Percentiles rank a stretch among this genome's conserved stretches.
These are phyloP conservation scores for Andrena dorsata DNA, from an alignment of 2,888 invertebrate species.

Conservation along the genomic window DNA sequence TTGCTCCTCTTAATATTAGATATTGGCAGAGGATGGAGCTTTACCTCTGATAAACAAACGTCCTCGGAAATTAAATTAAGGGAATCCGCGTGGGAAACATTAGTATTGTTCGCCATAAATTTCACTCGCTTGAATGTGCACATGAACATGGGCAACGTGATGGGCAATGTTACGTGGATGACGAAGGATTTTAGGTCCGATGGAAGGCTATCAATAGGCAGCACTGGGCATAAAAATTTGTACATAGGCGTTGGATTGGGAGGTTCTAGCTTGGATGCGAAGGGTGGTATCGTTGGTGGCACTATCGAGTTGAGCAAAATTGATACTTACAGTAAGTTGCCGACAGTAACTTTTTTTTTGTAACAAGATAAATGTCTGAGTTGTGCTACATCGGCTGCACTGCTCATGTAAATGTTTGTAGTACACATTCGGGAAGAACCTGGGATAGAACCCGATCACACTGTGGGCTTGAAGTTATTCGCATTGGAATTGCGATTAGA, in stretches of 20 bases:
- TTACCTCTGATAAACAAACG: slow-evolving; percentile 87
- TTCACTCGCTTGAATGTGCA: slow-evolving; percentile 98
- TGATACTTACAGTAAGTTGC: slow-evolving; percentile 91
- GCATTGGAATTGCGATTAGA: slow-evolving; percentile 96
- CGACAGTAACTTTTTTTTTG: background rate
- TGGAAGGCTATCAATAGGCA: slow-evolving; percentile 96
- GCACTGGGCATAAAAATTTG: slow-evolving; percentile 97
- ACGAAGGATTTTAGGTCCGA: slow-evolving; percentile 96
- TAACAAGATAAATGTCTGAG: background rate
- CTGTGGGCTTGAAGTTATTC: slow-evolving; percentile 92
- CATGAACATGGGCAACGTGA: slow-evolving; percentile 99
- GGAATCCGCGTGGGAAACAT: slow-evolving; percentile 96
- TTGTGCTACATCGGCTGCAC: background rate
- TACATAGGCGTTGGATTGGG: slow-evolving; percentile 95
- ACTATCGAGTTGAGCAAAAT: slow-evolving; percentile 96
- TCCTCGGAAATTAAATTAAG: slow-evolving; percentile 88
- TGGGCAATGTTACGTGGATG: slow-evolving; percentile 99
- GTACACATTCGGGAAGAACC: slow-evolving; percentile 96
- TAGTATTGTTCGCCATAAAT: slow-evolving; percentile 98
- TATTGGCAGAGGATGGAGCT: slow-evolving; percentile 87
- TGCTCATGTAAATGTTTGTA: slow-evolving; percentile 79
- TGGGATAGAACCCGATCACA: slow-evolving; percentile 95
- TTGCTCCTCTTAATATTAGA: slow-evolving; percentile 77
- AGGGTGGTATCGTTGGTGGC: slow-evolving; percentile 99
- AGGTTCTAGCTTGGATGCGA: slow-evolving; percentile 96